These are phyloP conservation scores for Trichonephila inaurata DNA, from an alignment of 1,140 invertebrate genomes.

Conservation along the genomic window DNA sequence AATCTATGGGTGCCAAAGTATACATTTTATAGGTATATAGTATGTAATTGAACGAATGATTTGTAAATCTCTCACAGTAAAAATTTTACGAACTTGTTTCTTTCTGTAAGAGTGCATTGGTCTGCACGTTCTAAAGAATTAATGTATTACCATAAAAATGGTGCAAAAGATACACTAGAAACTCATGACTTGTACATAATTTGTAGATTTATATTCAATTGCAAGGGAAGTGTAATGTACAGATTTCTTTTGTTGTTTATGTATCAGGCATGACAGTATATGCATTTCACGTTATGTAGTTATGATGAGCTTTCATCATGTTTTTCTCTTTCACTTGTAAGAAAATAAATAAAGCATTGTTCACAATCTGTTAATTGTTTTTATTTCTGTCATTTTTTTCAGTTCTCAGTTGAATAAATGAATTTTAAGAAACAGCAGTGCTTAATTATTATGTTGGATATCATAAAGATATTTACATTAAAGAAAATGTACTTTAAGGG, in stretches of 20 bases:
- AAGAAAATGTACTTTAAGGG: background rate
- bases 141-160: background rate
- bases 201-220: slow-evolving; percentile 44
- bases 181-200: slow-evolving; percentile 44
- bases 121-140: slow-evolving; percentile 1
- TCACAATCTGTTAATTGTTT: slow-evolving; percentile 31
- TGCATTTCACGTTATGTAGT: slow-evolving; percentile 62
- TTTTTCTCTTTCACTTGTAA: slow-evolving; percentile 53
- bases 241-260: slow-evolving; percentile 33
- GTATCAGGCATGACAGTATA: background rate
- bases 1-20: slow-evolving; percentile 35
- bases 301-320: slow-evolving; percentile 59
- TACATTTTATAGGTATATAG: slow-evolving; percentile 44
- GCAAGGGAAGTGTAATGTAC: slow-evolving; percentile 38
- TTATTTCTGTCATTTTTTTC: background rate
- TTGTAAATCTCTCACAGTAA: slow-evolving; percentile 2
- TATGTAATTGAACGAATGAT: background rate
- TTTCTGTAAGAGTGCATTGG: background rate
- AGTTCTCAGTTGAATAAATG: background rate
- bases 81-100: background rate
- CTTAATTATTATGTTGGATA: background rate
- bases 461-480: background rate
- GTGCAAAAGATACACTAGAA: slow-evolving; percentile 24
- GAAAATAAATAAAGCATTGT: slow-evolving; percentile 57
- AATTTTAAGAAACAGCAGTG: too few relatives aligned